Evolutionary conservation across 2,888 invertebrate genomes (phyloP).

Genomic region (Eupithecia subumbrata): DNA sequence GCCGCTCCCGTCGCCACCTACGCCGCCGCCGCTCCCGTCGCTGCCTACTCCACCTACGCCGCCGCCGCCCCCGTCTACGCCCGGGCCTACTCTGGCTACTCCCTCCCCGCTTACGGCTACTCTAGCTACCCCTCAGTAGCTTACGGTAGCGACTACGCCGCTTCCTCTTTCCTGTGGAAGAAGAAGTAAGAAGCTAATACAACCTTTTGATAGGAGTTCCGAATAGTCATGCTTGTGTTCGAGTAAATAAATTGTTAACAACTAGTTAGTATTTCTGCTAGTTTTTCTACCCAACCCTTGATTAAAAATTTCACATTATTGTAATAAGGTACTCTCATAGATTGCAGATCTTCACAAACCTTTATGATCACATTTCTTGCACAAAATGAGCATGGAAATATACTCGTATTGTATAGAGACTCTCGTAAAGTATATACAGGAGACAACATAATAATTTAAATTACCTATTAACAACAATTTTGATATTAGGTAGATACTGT

Average conservation of each 20-base stretch:
- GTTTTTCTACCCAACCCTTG: neutral
- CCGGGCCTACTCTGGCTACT: slow-evolving; percentile 44
- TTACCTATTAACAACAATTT: too few relatives aligned
- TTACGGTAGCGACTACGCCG: slow-evolving; percentile 35
- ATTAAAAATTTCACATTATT: neutral
- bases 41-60: slow-evolving; percentile 61
- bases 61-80: slow-evolving; percentile 46
- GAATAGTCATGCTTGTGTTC: slow-evolving; percentile 33
- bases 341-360: too few relatives aligned
- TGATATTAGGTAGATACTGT: too few relatives aligned
- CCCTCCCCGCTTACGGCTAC: slow-evolving; percentile 40
- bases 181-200: slow-evolving; percentile 36
- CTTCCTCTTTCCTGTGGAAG: slow-evolving; percentile 35
- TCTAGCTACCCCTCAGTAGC: slow-evolving; percentile 34
- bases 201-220: slow-evolving; percentile 23
- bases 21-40: slow-evolving; percentile 55
- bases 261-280: slow-evolving; percentile 20
- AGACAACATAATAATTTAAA: too few relatives aligned
- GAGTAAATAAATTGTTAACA: slow-evolving; percentile 31
- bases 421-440: too few relatives aligned
- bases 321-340: too few relatives aligned
- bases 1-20: slow-evolving; percentile 23
- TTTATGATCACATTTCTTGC: too few relatives aligned
- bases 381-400: too few relatives aligned
- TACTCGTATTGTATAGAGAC: too few relatives aligned